Percentiles rank a stretch among this genome's conserved stretches.
These are phyloP conservation scores for Epirrhoe alternata DNA, from an alignment of 2,888 invertebrate genomes.

Conservation along the genomic window DNA sequence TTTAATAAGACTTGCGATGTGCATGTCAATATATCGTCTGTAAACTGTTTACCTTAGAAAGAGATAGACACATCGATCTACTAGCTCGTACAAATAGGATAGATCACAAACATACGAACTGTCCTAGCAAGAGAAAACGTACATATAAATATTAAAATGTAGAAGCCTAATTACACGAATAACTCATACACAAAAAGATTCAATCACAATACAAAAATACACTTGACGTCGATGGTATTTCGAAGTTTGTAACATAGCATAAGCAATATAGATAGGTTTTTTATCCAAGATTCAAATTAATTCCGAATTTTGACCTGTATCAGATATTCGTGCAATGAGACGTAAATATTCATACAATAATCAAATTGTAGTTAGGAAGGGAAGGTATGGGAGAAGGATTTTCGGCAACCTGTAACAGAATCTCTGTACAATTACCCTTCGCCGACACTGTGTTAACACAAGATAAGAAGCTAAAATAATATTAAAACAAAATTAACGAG, in stretches of 20 bases:
- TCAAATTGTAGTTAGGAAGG: slow-evolving; percentile 20
- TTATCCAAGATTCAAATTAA: background rate
- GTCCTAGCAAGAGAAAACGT: slow-evolving; percentile 46
- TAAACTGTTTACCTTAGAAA: slow-evolving; percentile 59
- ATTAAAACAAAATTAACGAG: slow-evolving; percentile 26
- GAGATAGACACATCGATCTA: slow-evolving; percentile 60
- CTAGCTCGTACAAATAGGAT: slow-evolving; percentile 53
- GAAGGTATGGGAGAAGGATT: slow-evolving; percentile 51
- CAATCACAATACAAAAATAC: no score
- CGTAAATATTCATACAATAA: slow-evolving; percentile 13
- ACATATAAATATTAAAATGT: slow-evolving; percentile 44
- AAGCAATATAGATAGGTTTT: background rate
- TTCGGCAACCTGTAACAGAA: slow-evolving; percentile 72
- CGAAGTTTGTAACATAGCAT: background rate
- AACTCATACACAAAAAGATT: background rate
- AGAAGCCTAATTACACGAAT: slow-evolving; percentile 26
- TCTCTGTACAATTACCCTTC: slow-evolving; percentile 53
- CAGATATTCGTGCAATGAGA: slow-evolving; percentile 22
- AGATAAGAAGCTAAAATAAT: slow-evolving; percentile 55
- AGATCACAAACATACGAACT: slow-evolving; percentile 51
- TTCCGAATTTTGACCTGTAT: background rate
- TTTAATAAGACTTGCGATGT: slow-evolving; percentile 44
- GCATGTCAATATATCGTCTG: slow-evolving; percentile 59
- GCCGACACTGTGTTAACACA: slow-evolving; percentile 46
- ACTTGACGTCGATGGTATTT: background rate